A percentile compares a stretch with the other conserved stretches of the same genome.
phyloP scores from a whole-genome alignment of 1,140 invertebrate genomes.

The Eciton burchellii region DNA sequence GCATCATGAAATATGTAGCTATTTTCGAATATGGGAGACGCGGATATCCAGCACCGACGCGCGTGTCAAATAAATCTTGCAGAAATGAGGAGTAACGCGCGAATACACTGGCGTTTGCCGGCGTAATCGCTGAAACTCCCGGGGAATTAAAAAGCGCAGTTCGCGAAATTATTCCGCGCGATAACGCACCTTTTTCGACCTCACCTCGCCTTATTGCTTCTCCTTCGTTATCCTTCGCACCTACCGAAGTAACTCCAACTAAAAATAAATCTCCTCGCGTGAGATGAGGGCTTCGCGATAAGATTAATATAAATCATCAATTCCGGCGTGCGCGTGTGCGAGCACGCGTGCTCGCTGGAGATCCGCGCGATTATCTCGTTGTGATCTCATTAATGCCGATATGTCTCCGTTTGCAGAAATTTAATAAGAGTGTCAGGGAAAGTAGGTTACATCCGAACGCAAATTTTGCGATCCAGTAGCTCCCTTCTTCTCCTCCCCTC shows the following conservation, averaged over 20 bases:
- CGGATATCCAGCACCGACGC: slow-evolving; percentile 50
- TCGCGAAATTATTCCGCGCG: slow-evolving; percentile 56
- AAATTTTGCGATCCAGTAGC: background rate
- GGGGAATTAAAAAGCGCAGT: slow-evolving; percentile 71
- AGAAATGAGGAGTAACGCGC: slow-evolving; percentile 65
- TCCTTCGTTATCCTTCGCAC: slow-evolving; percentile 7
- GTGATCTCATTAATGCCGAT: background rate
- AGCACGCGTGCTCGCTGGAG: background rate
- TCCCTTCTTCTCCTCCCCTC: background rate
- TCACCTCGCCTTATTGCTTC: background rate
- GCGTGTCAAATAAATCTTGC: slow-evolving; percentile 25
- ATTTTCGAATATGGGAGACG: slow-evolving; percentile 50
- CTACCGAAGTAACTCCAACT: slow-evolving; percentile 20
- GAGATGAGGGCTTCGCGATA: background rate
- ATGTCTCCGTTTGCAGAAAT: background rate
- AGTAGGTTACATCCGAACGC: background rate
- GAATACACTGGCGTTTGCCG: slow-evolving; percentile 48
- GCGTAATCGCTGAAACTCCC: slow-evolving; percentile 61
- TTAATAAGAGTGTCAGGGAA: slow-evolving; percentile 9
- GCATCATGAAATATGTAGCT: slow-evolving; percentile 60
- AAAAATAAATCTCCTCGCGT: slow-evolving; percentile 37
- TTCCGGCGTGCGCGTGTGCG: background rate
- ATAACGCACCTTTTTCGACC: slow-evolving; percentile 45
- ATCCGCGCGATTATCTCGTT: no score
- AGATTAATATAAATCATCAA: background rate